These are phyloP conservation scores for Brachionus koreanus DNA, from an alignment of 1,140 invertebrate genomes.

Conservation along the genomic window DNA sequence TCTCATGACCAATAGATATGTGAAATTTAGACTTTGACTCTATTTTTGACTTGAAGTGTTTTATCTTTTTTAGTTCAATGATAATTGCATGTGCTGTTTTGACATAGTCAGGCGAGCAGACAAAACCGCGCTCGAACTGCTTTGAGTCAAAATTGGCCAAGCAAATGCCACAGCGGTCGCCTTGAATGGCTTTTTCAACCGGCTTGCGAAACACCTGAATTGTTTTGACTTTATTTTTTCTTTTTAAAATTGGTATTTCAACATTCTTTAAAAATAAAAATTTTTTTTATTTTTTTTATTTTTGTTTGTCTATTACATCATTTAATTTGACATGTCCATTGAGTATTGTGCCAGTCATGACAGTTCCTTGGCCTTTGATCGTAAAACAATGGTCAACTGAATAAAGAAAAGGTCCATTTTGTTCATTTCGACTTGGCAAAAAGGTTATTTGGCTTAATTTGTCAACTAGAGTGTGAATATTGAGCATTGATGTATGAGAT, in stretches of 20 bases:
- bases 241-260: constrained; percentile 66
- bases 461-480: background rate
- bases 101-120: constrained; percentile 48
- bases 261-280: constrained; percentile 60
- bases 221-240: constrained; percentile 69
- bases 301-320: constrained; percentile 64
- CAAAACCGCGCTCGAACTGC: constrained; percentile 66
- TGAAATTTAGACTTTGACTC: constrained; percentile 66
- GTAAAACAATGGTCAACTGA: constrained; percentile 74
- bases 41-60: constrained; percentile 59
- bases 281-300: too few relatives aligned
- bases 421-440: constrained; percentile 58
- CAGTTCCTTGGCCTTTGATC: constrained; percentile 71
- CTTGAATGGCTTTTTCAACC: constrained; percentile 63
- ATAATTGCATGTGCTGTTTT: constrained; percentile 20
- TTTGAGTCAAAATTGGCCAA: constrained; percentile 72
- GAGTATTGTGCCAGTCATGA: constrained; percentile 65
- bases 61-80: background rate
- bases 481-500: background rate
- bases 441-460: constrained; percentile 15
- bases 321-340: constrained; percentile 61
- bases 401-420: constrained; percentile 64
- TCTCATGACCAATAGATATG: constrained; percentile 68
- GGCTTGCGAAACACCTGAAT: constrained; percentile 71
- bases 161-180: constrained; percentile 70